Percentiles rank a stretch among this genome's conserved stretches.
These are phyloP conservation scores for Thumatha senex DNA, from an alignment of 2,888 invertebrate species.

Conservation along the genomic window DNA sequence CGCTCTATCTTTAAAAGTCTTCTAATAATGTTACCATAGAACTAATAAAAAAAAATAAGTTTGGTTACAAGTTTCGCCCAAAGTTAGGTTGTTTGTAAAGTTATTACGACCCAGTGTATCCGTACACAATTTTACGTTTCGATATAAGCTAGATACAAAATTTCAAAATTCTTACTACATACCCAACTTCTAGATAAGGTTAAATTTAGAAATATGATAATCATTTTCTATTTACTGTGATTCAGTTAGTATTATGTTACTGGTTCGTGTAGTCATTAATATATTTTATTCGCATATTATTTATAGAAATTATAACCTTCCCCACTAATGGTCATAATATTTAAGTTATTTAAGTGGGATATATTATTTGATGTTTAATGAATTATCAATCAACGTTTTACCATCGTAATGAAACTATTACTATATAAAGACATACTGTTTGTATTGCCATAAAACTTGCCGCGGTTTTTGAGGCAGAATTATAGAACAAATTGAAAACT, in stretches of 20 bases:
- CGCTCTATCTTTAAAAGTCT: background rate
- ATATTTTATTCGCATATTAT: slow-evolving; percentile 49
- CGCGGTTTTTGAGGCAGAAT: slow-evolving; percentile 15
- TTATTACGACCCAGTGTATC: no score
- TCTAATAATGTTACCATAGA: background rate
- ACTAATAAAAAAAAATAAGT: no score
- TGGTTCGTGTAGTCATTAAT: slow-evolving; percentile 50
- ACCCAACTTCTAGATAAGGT: slow-evolving; percentile 22
- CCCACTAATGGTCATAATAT: slow-evolving; percentile 32
- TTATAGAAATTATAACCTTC: slow-evolving; percentile 30
- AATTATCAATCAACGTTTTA: slow-evolving; percentile 9
- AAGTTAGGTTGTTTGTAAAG: no score
- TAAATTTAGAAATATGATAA: slow-evolving; percentile 43
- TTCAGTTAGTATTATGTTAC: slow-evolving; percentile 69
- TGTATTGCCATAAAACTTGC: slow-evolving; percentile 37
- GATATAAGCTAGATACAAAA: no score
- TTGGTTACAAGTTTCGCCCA: no score
- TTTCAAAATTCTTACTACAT: background rate
- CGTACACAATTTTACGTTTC: no score
- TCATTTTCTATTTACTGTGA: slow-evolving; percentile 73
- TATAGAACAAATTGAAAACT: slow-evolving; percentile 8
- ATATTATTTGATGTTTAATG: slow-evolving; percentile 30
- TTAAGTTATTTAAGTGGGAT: slow-evolving; percentile 37
- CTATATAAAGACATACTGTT: background rate
- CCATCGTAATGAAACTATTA: no score